phyloP scores from a whole-genome alignment of 2,113 vertebrate species.

The Eidolon helvum region DNA sequence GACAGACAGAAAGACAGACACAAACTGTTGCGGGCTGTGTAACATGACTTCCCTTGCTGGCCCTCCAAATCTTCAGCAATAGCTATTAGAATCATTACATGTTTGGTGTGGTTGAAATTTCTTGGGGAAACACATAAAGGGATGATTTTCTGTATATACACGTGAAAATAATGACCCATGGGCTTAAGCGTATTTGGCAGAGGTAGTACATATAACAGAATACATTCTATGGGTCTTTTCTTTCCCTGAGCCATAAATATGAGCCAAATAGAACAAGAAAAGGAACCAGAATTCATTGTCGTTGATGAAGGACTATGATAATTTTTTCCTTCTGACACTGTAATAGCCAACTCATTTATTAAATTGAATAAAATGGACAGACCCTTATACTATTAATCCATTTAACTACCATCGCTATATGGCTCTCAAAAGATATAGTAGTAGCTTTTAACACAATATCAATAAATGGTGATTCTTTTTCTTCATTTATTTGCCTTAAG shows the following conservation, averaged over 20 bases:
- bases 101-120: not conserved
- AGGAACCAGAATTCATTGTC: not conserved
- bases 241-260: slow-evolving; percentile 10
- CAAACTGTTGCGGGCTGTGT: not conserved
- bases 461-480: not conserved
- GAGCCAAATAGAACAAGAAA: not conserved
- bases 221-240: not conserved
- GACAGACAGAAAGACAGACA: not conserved
- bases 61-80: not conserved
- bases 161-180: not conserved
- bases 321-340: not conserved
- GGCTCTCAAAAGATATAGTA: not conserved
- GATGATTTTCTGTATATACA: not conserved
- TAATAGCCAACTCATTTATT: slow-evolving; percentile 6
- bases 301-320: not conserved
- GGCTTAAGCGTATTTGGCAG: not conserved
- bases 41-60: not conserved
- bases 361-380: not conserved
- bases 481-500: not conserved
- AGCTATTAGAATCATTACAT: not conserved
- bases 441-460: not conserved
- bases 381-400: not conserved
- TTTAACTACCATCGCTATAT: not conserved
- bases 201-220: not conserved
- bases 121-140: not conserved